phyloP scores from a whole-genome alignment of 2,113 vertebrate species.

The Saguinus imperator region DNA sequence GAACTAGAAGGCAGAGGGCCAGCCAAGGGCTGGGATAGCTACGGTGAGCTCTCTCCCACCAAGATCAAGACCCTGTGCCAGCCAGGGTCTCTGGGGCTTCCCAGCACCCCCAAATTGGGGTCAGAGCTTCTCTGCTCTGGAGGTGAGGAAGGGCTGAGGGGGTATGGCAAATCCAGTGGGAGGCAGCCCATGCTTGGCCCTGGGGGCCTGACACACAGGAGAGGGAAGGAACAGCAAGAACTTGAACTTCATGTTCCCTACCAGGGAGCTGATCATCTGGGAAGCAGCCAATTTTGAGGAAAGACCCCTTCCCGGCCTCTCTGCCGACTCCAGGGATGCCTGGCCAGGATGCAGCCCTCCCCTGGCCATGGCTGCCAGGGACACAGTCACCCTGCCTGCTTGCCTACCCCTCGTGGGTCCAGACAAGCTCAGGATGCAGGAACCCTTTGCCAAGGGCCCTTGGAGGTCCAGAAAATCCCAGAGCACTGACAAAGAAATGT shows the following conservation, averaged over 20 bases:
- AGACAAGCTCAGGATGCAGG: background rate
- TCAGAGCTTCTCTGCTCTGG: background rate
- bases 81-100: background rate
- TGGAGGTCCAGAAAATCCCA: background rate
- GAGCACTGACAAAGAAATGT: background rate
- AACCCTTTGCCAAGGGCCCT: background rate
- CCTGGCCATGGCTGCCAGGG: accelerated
- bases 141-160: no score
- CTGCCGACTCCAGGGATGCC: background rate
- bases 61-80: background rate
- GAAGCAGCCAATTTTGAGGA: background rate
- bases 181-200: background rate
- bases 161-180: background rate
- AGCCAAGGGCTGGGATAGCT: background rate
- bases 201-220: background rate
- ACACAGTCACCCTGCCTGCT: background rate
- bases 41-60: background rate
- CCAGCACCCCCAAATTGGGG: background rate
- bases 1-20: background rate
- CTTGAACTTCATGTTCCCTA: background rate
- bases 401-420: background rate
- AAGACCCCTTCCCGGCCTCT: background rate
- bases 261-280: background rate
- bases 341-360: background rate
- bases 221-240: background rate